Conservation (phyloP, 2,888 invertebrate genomes). For the Campaea margaritaria region DNA sequence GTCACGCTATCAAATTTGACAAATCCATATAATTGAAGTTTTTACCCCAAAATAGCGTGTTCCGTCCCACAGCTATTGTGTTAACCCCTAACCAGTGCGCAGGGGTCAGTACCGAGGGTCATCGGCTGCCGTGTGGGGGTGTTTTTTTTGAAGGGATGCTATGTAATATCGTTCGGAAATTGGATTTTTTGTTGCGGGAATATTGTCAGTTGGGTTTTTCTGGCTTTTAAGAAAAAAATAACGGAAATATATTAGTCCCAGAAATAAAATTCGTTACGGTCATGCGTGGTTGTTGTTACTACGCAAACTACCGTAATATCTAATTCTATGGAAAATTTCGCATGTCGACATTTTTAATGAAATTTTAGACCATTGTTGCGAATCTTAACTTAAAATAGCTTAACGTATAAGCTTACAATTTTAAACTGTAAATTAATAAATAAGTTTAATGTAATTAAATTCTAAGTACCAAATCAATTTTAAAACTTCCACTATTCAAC, state of each 20-base stretch:
- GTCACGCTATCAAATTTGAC: too few species aligned
- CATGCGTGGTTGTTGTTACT: neutral
- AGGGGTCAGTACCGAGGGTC: slow-evolving; percentile 39
- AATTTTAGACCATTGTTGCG: too few species aligned
- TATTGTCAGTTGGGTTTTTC: neutral
- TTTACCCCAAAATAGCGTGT: slow-evolving; percentile 64
- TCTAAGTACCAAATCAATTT: too few species aligned
- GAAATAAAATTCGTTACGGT: neutral
- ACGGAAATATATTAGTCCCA: neutral
- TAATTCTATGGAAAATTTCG: too few species aligned
- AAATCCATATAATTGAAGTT: slow-evolving; percentile 42
- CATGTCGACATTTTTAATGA: too few species aligned
- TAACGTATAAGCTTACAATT: too few species aligned
- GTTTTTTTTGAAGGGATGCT: slow-evolving; percentile 21
- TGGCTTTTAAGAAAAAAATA: neutral
- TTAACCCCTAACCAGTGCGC: slow-evolving; percentile 40
- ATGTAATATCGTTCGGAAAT: slow-evolving; percentile 17
- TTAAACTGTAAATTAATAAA: too few species aligned
- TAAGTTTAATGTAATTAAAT: too few species aligned
- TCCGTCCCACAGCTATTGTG: slow-evolving; percentile 58
- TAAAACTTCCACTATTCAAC: too few species aligned
- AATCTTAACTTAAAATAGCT: too few species aligned
- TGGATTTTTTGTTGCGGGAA: slow-evolving; percentile 2
- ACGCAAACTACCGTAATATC: neutral
- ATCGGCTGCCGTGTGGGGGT: slow-evolving; percentile 48